These are phyloP conservation scores for Ophioderma brevispina DNA, from an alignment of 35 echinoderm and acorn worm species.

Conservation along the genomic window DNA sequence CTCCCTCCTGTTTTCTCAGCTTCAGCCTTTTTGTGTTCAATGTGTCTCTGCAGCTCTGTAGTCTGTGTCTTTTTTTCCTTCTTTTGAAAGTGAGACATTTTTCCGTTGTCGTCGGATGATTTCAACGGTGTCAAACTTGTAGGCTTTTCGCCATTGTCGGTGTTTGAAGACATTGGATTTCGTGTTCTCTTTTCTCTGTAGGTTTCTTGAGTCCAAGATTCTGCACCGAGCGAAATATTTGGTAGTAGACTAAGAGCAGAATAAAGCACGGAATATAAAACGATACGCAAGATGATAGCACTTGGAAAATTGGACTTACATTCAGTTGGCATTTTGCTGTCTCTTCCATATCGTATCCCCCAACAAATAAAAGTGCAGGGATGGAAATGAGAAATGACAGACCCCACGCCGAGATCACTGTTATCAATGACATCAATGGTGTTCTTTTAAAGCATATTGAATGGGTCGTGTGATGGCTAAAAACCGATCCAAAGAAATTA, in stretches of 20 bases:
- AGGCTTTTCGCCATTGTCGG: slow-evolving; percentile 26
- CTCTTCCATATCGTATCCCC: slow-evolving; percentile 60
- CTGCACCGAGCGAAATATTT: slow-evolving; percentile 94
- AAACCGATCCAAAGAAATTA: slow-evolving; percentile 91
- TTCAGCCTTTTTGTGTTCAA: slow-evolving; percentile 19
- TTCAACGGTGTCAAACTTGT: slow-evolving; percentile 27
- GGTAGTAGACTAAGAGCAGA: slow-evolving; percentile 93
- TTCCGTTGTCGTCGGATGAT: slow-evolving; percentile 24
- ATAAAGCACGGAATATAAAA: slow-evolving; percentile 97
- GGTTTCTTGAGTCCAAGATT: slow-evolving; percentile 51
- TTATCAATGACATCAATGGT: slow-evolving; percentile 72
- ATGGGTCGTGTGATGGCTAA: slow-evolving; percentile 89
- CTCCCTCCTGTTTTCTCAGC: not conserved
- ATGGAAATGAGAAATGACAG: slow-evolving; percentile 87
- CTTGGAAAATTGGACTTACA: slow-evolving; percentile 90
- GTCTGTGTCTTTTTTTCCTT: slow-evolving; percentile 40
- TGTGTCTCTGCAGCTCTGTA: slow-evolving; percentile 29
- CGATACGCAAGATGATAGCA: slow-evolving; percentile 80
- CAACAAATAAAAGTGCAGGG: slow-evolving; percentile 76
- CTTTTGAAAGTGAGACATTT: slow-evolving; percentile 26
- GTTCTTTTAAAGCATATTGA: slow-evolving; percentile 89
- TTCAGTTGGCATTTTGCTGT: slow-evolving; percentile 71
- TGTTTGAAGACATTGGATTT: not conserved
- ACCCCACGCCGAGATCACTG: slow-evolving; percentile 74
- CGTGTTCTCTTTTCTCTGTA: slow-evolving; percentile 20